Conservation (phyloP, 2,888 invertebrate genomes). For the Patella caerulea region DNA sequence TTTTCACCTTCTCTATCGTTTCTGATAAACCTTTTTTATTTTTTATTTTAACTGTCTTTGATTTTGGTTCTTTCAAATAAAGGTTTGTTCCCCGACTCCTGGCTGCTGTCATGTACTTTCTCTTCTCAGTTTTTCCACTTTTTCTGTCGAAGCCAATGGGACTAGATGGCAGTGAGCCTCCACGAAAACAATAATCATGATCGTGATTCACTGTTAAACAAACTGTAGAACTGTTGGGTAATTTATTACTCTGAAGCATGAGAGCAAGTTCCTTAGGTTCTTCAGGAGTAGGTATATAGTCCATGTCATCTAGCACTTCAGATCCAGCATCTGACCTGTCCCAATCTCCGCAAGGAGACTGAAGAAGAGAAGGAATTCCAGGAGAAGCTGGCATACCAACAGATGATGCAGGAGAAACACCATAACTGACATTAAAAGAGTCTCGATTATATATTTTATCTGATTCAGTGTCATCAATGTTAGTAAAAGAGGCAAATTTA, state of each 20-base stretch:
- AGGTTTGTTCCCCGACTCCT: constrained; percentile 17
- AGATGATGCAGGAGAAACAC: constrained; percentile 34
- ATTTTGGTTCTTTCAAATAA: constrained; percentile 32
- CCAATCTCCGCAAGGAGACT: constrained; percentile 44
- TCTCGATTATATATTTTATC: constrained; percentile 33
- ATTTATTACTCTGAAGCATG: neutral
- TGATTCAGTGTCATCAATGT: constrained; percentile 48
- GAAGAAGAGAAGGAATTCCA: constrained; percentile 32
- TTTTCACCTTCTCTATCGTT: constrained; percentile 3
- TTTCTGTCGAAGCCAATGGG: neutral
- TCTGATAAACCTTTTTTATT: neutral
- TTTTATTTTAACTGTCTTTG: neutral
- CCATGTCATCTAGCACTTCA: constrained; percentile 40
- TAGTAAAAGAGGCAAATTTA: constrained; percentile 61
- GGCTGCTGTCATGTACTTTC: constrained; percentile 34
- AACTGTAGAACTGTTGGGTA: neutral
- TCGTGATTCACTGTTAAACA: constrained; percentile 46
- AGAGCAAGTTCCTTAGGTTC: neutral
- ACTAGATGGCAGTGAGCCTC: constrained; percentile 12
- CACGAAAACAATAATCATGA: constrained; percentile 59
- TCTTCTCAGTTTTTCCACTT: constrained; percentile 27
- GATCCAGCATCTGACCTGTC: constrained; percentile 45
- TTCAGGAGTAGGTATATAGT: constrained; percentile 15
- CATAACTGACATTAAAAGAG: constrained; percentile 22
- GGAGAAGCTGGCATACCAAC: constrained; percentile 23